A percentile compares a stretch with the other conserved stretches of the same genome.
Evolutionary conservation across 30 jellyfish, hydroid and myxozoan species (phyloP).

Genomic region (Pseudorhiza aurosa): DNA sequence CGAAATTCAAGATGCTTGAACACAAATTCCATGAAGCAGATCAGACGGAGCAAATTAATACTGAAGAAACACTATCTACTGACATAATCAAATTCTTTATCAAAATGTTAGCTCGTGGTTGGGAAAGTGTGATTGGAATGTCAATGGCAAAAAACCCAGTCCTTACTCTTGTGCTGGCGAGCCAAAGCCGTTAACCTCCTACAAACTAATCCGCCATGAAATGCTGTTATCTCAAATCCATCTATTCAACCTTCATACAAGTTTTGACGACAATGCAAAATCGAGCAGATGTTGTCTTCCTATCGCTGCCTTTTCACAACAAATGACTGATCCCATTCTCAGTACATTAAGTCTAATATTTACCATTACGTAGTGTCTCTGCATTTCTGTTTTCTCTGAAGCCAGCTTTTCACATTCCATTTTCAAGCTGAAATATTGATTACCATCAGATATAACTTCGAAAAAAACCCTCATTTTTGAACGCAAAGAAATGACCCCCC

Average conservation of each 20-base stretch:
- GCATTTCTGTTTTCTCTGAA: slow-evolving; percentile 98
- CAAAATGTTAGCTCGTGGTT: neutral
- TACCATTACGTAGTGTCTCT: slow-evolving; percentile 98
- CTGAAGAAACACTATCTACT: too few relatives aligned
- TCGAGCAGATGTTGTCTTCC: slow-evolving; percentile 3
- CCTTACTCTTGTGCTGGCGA: slow-evolving; percentile 1
- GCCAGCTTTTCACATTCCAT: slow-evolving; percentile 98
- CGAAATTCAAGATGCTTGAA: too few relatives aligned
- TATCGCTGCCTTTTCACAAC: neutral
- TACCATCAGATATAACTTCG: too few relatives aligned
- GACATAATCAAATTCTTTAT: too few relatives aligned
- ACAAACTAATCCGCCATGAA: slow-evolving; percentile 25
- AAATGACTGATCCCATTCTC: neutral
- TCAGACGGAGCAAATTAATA: too few relatives aligned
- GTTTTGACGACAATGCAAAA: neutral
- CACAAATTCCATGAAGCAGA: too few relatives aligned
- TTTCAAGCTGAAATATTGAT: too few relatives aligned
- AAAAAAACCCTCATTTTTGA: too few relatives aligned
- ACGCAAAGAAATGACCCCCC: too few relatives aligned
- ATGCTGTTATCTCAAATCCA: slow-evolving; percentile 15
- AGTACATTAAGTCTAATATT: neutral
- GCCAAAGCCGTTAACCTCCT: slow-evolving; percentile 8
- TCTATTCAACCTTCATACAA: slow-evolving; percentile 7
- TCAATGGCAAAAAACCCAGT: neutral
- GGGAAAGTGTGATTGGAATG: slow-evolving; percentile 25